A percentile compares a stretch with the other conserved stretches of the same genome.
Evolutionary conservation across 2,888 invertebrate genomes (phyloP).

Genomic region (Andrena dorsata): DNA sequence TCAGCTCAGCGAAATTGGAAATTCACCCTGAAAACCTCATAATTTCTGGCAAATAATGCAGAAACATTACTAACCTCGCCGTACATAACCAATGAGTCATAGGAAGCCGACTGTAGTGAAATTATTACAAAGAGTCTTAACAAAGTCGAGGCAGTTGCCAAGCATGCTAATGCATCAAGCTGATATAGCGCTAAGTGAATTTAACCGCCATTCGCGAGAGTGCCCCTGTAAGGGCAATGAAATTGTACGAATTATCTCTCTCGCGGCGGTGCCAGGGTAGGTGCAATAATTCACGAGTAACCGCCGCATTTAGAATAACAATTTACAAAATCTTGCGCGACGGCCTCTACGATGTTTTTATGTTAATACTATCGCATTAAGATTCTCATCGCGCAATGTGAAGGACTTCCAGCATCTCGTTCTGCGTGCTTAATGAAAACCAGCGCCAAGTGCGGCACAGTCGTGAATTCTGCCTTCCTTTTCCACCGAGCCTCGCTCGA

Average conservation of each 20-base stretch:
- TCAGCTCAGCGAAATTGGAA: too few species aligned
- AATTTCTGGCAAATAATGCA: neutral
- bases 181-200: conserved; percentile 60
- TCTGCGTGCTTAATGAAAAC: conserved; percentile 45
- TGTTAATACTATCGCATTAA: conserved; percentile 53
- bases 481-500: neutral
- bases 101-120: conserved; percentile 26
- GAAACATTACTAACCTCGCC: neutral
- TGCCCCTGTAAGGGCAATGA: conserved; percentile 38
- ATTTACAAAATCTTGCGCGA: conserved; percentile 58
- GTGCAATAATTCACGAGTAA: conserved; percentile 57
- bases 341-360: conserved; percentile 49
- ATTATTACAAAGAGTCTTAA: conserved; percentile 57
- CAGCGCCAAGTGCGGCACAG: conserved; percentile 10
- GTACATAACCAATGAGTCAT: neutral
- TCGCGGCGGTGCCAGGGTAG: conserved; percentile 3
- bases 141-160: conserved; percentile 55
- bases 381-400: conserved; percentile 48
- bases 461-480: conserved; percentile 4
- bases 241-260: conserved; percentile 60
- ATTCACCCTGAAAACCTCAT: neutral
- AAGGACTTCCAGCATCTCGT: conserved; percentile 49
- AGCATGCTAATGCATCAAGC: conserved; percentile 54
- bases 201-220: conserved; percentile 48
- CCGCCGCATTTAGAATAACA: conserved; percentile 60